phyloP scores from a whole-genome alignment of 2,888 invertebrate genomes.

The Papilio elwesi region DNA sequence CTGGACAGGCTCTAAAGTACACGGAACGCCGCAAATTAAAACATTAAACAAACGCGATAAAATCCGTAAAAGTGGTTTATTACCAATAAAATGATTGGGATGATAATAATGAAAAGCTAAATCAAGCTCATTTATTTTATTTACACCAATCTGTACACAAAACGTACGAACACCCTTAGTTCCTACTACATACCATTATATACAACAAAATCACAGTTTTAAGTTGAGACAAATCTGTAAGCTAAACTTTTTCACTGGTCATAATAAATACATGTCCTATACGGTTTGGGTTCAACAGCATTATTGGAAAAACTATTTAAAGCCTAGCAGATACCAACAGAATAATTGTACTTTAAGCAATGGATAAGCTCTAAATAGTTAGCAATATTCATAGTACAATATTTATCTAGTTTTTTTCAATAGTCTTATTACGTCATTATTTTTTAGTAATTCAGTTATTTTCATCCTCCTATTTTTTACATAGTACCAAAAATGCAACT shows the following conservation, averaged over 20 bases:
- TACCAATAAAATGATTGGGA: no score
- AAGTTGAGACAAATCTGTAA: constrained; percentile 28
- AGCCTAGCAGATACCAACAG: neutral
- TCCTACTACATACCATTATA: constrained; percentile 52
- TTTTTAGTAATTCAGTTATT: no score
- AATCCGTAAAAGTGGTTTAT: no score
- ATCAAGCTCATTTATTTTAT: constrained; percentile 50
- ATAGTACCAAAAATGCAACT: no score
- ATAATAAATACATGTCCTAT: neutral
- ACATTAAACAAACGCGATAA: no score
- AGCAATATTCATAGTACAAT: no score
- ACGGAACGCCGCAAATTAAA: no score
- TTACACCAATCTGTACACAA: constrained; percentile 55
- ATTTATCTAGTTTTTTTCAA: no score
- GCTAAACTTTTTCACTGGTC: constrained; percentile 8
- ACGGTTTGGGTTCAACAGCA: neutral
- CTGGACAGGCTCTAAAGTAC: no score
- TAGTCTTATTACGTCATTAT: no score
- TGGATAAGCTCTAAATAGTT: neutral
- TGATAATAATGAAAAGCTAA: neutral
- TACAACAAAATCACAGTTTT: constrained; percentile 70
- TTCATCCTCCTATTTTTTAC: no score
- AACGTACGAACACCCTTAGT: constrained; percentile 42
- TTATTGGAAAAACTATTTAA: neutral
- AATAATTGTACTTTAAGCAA: constrained; percentile 22